Evolutionary conservation across 2,113 vertebrate species (phyloP), one percentile per base, ranked within the genome.

Genomic region (Murina feae): DNA sequence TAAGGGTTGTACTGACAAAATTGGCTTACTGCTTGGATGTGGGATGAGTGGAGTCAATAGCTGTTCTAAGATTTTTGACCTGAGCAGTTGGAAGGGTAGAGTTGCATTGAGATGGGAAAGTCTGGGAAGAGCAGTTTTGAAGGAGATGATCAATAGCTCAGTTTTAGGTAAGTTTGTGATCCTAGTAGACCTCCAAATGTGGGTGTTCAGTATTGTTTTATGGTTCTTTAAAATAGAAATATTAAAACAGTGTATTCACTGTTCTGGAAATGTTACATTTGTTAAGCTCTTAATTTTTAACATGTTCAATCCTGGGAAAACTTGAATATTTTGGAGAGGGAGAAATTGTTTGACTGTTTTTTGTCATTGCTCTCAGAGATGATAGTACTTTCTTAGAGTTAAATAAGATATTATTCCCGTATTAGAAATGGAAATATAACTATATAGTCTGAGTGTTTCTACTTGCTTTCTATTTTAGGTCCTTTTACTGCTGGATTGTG

Each of bases 401-500:
- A 96, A 97, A 95, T 93, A 55, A 53, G 65, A 92, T 81, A 16
- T 65, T 47, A 65, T 90, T 95, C 95, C 55, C 0, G 23, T 94
- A 90, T 91, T 96, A 95, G 94, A 81, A 87, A 91, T 95, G 74
- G 63, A 91, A 91, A 60, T 96, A 37, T 68, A 96, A 91, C 65
- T 95, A 35, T 95, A 84, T 88, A 96, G 95, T 97, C 97, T 90
- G 96, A 96, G 95, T 78, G 20, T 90, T 90, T 98, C 20, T 95
- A 75, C 92, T n/a, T 95, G 94, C 83, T 97, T 71, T 98, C 94
- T 94, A 93, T 98, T 97, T 95, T 97, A 98, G 98, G 96, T 97
- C 91, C 72, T 97, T 5, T 97, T 97, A 94, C 81, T 95, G 12
- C 94, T 86, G 95, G 90, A 96, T 81, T 96, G 21, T 17, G 20